Percentiles rank a stretch among this genome's conserved stretches.
Conservation (phyloP, 1,140 invertebrate genomes). For the Procambarus virginalis region DNA sequence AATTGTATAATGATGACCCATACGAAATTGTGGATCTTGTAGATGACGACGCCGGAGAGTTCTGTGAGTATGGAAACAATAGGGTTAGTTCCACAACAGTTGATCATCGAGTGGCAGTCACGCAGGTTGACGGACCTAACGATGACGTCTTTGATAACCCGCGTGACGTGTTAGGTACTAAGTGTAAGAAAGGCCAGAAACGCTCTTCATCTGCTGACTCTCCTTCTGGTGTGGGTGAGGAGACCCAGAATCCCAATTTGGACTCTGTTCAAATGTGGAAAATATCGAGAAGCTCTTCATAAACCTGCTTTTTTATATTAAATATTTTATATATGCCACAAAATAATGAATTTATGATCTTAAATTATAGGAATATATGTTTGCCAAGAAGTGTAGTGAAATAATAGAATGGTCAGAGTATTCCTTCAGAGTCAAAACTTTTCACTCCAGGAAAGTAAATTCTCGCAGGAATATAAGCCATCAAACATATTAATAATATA, state of each 20-base stretch:
- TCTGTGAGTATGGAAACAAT: conserved; percentile 1
- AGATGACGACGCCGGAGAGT: not conserved
- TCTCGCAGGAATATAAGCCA: too few relatives aligned
- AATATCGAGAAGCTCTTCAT: not conserved
- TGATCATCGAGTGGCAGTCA: conserved; percentile 10
- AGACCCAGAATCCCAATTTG: not conserved
- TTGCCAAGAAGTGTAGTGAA: not conserved
- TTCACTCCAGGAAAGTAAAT: too few relatives aligned
- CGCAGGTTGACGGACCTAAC: conserved; percentile 10
- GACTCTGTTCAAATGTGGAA: not conserved
- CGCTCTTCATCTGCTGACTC: not conserved
- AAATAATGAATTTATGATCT: not conserved
- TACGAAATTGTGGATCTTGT: conserved; percentile 31
- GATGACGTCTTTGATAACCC: not conserved
- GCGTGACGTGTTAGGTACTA: not conserved
- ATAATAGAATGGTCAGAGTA: not conserved
- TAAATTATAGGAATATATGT: not conserved
- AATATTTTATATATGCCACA: not conserved
- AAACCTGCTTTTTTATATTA: not conserved
- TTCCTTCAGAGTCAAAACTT: too few relatives aligned
- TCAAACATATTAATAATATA: not conserved
- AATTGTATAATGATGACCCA: not conserved
- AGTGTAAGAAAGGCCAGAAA: not conserved
- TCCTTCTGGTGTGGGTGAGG: not conserved
- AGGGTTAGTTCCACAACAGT: conserved; percentile 27